Base-by-base conservation (phyloP, 2,888 invertebrate genomes). In the Leptopilina drosophilae region DNA sequence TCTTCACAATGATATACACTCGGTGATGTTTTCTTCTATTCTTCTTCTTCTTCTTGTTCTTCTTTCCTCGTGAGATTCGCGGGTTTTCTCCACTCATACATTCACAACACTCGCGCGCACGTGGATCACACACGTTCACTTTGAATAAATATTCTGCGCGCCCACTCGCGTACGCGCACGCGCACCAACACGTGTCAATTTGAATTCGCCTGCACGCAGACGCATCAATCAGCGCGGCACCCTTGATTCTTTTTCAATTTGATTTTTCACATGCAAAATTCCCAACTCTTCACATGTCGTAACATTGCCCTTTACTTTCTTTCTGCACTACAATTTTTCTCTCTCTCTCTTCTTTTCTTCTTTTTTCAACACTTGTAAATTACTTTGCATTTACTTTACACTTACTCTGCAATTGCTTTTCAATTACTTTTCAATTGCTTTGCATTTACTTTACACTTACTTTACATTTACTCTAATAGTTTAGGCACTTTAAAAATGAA, bases 181-280 rank as follows among this genome's bases (percentile, higher is more conserved):
- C 82, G 80, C 82, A 76, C 81, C 77, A 81, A 77, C 66, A 75
- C 15, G 42, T 64, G 81, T 78, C 79, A 69, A 82, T 76, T 42
- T 83, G 82, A 82, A 84, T 81, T 82, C 84, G 83, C 82, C 81
- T 86, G 81, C 82, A 82, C 85, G 82, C 84, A 83, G 82, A 84
- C 86, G 81, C 83, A 83, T 82, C 80, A 77, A 49, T 76, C 80
- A 81, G 81, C 77, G 80, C 82, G 83, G 81, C 82, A 82, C 81
- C 80, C 81, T 73, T 73, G 56, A 62, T 62, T 62, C 11, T 20
- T 62, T 62, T 42, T 42, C 33, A 15, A 73, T 56, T 73, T 26
- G 12, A 81, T 78, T 80, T 33, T 81, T 83, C 82, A 82, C 83
- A 78, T 79, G 81, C 81, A 81, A 81, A 77, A 77, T 7, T 82